Evolutionary conservation across 2,113 vertebrate species (phyloP).

Genomic region (Perognathus longimembris): DNA sequence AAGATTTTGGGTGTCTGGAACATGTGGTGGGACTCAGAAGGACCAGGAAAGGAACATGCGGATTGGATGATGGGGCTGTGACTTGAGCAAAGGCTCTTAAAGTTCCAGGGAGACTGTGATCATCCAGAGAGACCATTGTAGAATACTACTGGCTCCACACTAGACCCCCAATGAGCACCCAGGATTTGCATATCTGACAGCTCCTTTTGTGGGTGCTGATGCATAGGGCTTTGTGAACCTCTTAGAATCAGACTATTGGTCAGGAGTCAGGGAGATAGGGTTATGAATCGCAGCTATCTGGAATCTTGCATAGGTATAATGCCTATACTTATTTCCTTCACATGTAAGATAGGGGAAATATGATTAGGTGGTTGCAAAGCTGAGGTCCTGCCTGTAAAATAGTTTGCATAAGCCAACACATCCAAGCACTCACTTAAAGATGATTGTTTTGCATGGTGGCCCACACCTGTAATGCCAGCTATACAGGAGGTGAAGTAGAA

Average conservation of each 20-base stretch:
- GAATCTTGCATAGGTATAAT: not conserved
- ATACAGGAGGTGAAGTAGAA: no score
- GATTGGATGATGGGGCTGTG: not conserved
- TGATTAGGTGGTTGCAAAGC: not conserved
- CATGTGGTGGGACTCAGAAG: not conserved
- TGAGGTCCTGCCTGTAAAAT: not conserved
- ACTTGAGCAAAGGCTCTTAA: not conserved
- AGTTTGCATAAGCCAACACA: not conserved
- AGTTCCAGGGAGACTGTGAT: not conserved
- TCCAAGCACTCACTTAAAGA: not conserved
- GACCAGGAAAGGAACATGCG: not conserved
- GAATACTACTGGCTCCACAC: not conserved
- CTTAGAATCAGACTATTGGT: not conserved
- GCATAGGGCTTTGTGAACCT: not conserved
- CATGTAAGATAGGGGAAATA: not conserved
- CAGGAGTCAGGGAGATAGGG: not conserved
- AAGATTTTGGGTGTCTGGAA: not conserved
- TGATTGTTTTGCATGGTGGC: not conserved
- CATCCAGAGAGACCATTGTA: not conserved
- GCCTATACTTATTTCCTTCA: not conserved
- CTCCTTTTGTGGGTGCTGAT: not conserved
- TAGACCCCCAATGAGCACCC: no score
- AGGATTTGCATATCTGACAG: not conserved
- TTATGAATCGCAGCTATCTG: not conserved
- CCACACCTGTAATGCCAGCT: no score